A percentile compares a stretch with the other conserved stretches of the same genome.
These are phyloP conservation scores for Etheostoma nigrum DNA, from an alignment of 2,797 vertebrate species.

Conservation along the genomic window DNA sequence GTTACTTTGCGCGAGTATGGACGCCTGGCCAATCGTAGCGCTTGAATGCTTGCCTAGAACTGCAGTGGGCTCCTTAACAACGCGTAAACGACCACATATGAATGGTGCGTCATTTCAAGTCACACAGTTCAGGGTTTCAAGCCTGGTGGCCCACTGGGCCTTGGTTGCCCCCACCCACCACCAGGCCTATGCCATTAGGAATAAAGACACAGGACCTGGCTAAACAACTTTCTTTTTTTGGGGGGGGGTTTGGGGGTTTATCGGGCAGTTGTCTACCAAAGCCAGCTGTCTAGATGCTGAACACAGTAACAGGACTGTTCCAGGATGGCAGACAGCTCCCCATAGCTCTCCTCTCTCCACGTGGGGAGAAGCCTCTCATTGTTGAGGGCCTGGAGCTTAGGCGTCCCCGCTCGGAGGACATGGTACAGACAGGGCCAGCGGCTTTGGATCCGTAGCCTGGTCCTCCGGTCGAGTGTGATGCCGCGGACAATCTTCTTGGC, in stretches of 20 bases:
- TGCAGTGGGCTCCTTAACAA: too few species aligned
- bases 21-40: too few species aligned
- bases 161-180: too few species aligned
- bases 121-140: not conserved
- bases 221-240: too few species aligned
- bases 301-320: slow-evolving; percentile 89
- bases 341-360: slow-evolving; percentile 84
- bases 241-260: too few species aligned
- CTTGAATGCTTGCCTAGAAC: too few species aligned
- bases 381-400: slow-evolving; percentile 87
- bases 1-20: too few species aligned
- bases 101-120: slow-evolving; percentile 8
- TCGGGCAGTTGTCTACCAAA: slow-evolving; percentile 77
- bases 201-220: too few species aligned
- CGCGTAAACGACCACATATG: not conserved
- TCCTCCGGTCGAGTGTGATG: slow-evolving; percentile 87
- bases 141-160: too few species aligned
- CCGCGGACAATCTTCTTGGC: slow-evolving; percentile 89
- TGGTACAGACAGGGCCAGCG: slow-evolving; percentile 89
- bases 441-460: slow-evolving; percentile 86
- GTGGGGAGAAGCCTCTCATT: slow-evolving; percentile 85
- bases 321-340: slow-evolving; percentile 85
- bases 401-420: slow-evolving; percentile 86
- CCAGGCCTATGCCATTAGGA: too few species aligned
- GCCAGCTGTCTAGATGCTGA: slow-evolving; percentile 89